Base-by-base conservation (phyloP, 2,113 vertebrate species). In the Gambusia affinis region DNA sequence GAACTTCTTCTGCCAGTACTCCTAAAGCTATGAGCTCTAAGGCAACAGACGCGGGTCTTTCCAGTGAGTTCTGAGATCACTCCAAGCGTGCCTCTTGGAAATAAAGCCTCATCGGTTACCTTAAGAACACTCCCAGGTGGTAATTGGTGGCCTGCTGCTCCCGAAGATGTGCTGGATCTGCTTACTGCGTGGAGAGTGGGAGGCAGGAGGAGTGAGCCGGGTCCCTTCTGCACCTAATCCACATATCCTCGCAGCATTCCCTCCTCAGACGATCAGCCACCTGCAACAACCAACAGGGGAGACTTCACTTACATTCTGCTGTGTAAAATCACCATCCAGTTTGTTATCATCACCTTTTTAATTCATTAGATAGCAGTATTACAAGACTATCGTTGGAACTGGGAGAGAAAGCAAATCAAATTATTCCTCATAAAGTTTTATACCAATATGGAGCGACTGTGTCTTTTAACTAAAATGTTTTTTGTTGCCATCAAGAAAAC, bases 81-180 rank as follows among this genome's bases (percentile, higher is more conserved):
- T 69, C 71, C 71, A 3, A 19, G 68, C 10, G 2, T 54, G 60
- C 57, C 42, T 44, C 74, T 70, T 72, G 74, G 76, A 62, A n/a
- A 75, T 64, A 76, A 35, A 10, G 2, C 35, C 30, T 80, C 44
- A 39, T 57, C 44, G 77, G 69, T 78, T 29, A 65, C 61, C 14
- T 30, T 22, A 31, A 35, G 77, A 75, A 80, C 89, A 93, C 92
- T 93, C 88, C 94, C 92, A 80, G 87, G 78, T 80, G 83, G 80
- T 83, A 85, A 84, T 69, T 51, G 84, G 73, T 54, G 80, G 81
- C 87, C 83, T 76, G 88, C 85, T 88, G 90, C 60, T 88, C 90
- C 79, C 80, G 72, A 77, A 61, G 83, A 76, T 72, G 77, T 39
- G 63, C 73, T 73, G 87, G 64, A 80, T 75, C 79, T 83, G 78